Base-by-base conservation (phyloP, 2,113 vertebrate genomes). In the Pitta sordida region DNA sequence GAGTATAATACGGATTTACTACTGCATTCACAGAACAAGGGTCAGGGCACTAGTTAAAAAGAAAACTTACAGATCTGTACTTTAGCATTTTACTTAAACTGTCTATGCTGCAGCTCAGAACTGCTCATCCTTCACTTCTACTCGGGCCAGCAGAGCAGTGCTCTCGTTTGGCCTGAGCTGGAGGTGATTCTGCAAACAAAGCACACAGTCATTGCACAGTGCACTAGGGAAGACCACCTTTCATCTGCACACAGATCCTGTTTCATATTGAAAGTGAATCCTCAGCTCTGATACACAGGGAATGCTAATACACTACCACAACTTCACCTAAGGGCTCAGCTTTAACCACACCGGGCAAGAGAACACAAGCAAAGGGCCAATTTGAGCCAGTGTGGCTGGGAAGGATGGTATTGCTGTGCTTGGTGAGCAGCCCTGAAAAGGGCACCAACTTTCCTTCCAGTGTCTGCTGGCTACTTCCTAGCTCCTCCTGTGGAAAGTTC, bases 391-490 rank as follows among this genome's bases (percentile, higher is more conserved):
- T 0, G 0, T 18, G 67, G 48, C 71, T 18, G 49, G 41, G 46
- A 48, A 85, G 67, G 63, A 58, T 1, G 2, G 63, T 4, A 32
- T 1, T 36, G 55, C 73, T 39, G 51, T 5, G 55, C 48, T 46
- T 22, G 30, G 39, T 39, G 23, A 86, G 79, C 80, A 81, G 68
- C 75, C 3, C 39, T 37, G 68, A 74, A 90, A 74, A 90, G 80
- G 68, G 48, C 71, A 96, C 37, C 7, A 3, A 36, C 37, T 80
- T 73, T 20, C 34, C 80, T 75, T 41, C 23, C 76, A 74, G 51
- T 20, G 68, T 24, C 68, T 94, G 88, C 90, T 93, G 93, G 79
- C 92, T 95, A 64, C 44, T 86, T 93, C 51, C 55, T 34, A 90
- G 82, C 79, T 77, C 75, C 63, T 46, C 4, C 75, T 59, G 79